A percentile compares a stretch with the other conserved stretches of the same genome.
Conservation (phyloP, 2,888 invertebrate genomes). For the Caenorhabditis angaria region DNA sequence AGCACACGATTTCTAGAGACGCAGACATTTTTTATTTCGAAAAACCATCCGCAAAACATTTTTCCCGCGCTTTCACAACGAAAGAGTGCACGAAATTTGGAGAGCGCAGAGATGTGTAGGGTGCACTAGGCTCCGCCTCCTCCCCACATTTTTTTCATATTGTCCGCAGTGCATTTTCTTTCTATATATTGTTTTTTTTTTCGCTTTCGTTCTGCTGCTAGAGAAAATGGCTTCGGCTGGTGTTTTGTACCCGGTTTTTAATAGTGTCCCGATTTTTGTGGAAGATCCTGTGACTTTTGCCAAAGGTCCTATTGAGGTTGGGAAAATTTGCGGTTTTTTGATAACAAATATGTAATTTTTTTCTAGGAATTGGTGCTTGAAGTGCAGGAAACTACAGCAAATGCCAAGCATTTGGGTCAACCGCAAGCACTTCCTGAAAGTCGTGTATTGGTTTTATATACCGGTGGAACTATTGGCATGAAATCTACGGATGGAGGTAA, state of each 20-base stretch:
- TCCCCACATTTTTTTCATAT: neutral
- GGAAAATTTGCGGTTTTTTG: neutral
- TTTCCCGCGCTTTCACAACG: too few relatives aligned
- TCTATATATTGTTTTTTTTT: neutral
- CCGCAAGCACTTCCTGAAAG: conserved; percentile 49
- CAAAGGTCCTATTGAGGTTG: conserved; percentile 39
- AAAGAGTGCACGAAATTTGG: too few relatives aligned
- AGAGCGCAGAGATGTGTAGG: too few relatives aligned
- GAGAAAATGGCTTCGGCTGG: conserved; percentile 30
- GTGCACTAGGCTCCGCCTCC: conserved; percentile 32
- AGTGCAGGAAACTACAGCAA: conserved; percentile 40
- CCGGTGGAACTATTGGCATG: conserved; percentile 98
- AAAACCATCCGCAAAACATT: too few relatives aligned
- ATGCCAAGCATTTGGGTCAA: conserved; percentile 31
- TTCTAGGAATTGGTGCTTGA: conserved; percentile 48
- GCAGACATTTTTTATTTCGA: too few relatives aligned
- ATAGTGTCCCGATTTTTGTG: conserved; percentile 23
- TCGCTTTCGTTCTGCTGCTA: neutral
- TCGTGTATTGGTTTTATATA: conserved; percentile 83
- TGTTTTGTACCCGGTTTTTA: conserved; percentile 34
- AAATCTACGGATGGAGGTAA: conserved; percentile 82
- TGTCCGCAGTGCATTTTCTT: neutral
- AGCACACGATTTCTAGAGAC: too few relatives aligned
- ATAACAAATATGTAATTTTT: neutral
- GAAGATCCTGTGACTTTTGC: conserved; percentile 38